These are phyloP conservation scores for Nothocercus nigrocapillus DNA, from an alignment of 2,113 vertebrate species.

Conservation along the genomic window DNA sequence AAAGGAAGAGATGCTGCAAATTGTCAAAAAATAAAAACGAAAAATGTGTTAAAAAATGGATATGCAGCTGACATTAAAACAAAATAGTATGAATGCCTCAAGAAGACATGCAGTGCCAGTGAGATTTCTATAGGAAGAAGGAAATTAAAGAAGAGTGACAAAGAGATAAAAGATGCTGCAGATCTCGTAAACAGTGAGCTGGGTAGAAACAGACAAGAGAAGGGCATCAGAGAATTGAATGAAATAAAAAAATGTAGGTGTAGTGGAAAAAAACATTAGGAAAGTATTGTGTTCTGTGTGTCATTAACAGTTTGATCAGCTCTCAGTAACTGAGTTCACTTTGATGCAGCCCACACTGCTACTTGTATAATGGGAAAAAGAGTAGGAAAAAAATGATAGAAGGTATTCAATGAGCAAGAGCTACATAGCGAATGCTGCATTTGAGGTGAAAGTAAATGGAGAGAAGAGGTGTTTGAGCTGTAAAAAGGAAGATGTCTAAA, in stretches of 20 bases:
- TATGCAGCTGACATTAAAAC: not conserved
- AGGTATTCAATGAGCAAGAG: not conserved
- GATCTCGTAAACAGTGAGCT: not conserved
- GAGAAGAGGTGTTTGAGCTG: not conserved
- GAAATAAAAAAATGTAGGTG: not conserved
- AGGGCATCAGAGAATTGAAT: not conserved
- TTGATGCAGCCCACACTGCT: not conserved
- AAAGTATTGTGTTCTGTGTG: not conserved
- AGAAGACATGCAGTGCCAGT: not conserved
- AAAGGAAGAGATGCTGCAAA: not conserved
- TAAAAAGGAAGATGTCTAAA: not conserved
- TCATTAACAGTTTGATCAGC: constrained; percentile 6
- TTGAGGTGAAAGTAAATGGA: not conserved
- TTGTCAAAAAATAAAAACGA: not conserved
- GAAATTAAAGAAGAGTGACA: not conserved
- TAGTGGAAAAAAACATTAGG: not conserved
- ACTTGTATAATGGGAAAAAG: not conserved
- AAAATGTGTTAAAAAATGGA: not conserved
- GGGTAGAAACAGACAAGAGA: not conserved
- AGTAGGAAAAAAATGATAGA: not conserved
- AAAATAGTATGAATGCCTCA: not conserved
- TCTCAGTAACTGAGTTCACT: not conserved
- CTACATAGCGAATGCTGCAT: not conserved
- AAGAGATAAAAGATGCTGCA: constrained; percentile 8
- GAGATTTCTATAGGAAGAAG: not conserved